phyloP scores from a whole-genome alignment of 2,888 invertebrate genomes.

The Zhuqinia jingwanae region DNA sequence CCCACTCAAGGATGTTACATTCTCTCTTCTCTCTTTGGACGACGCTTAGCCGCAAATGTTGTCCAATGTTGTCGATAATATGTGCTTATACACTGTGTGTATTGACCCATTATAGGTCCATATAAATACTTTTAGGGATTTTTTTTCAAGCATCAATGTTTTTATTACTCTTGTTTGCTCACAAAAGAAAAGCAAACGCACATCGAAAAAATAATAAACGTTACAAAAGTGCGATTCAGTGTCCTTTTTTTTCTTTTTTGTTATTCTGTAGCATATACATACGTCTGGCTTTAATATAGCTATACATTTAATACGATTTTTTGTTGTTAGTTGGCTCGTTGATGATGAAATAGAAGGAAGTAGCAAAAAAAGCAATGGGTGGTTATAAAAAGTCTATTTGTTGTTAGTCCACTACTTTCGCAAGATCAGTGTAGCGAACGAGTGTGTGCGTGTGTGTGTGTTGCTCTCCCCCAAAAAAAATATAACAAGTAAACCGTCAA shows the following conservation, averaged over 20 bases:
- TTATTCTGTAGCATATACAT: background rate
- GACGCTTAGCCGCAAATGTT: slow-evolving; percentile 10
- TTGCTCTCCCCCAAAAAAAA: slow-evolving; percentile 9
- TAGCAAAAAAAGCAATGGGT: background rate
- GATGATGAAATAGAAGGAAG: slow-evolving; percentile 27
- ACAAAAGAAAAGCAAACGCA: slow-evolving; percentile 10
- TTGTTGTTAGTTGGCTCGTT: too few species aligned
- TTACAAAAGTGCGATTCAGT: slow-evolving; percentile 39
- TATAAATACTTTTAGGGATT: background rate
- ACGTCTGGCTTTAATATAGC: background rate
- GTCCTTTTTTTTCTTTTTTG: slow-evolving; percentile 6
- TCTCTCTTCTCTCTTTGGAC: slow-evolving; percentile 2
- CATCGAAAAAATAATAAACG: slow-evolving; percentile 40
- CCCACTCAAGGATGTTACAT: slow-evolving; percentile 60
- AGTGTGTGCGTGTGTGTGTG: too few species aligned
- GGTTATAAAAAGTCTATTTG: background rate
- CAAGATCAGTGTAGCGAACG: background rate
- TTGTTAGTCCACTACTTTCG: background rate
- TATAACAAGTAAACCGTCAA: slow-evolving; percentile 35
- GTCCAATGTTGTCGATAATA: slow-evolving; percentile 3
- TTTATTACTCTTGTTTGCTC: slow-evolving; percentile 31
- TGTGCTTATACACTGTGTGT: background rate
- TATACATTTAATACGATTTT: too few species aligned
- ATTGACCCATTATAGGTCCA: too few species aligned
- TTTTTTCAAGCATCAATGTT: background rate